phyloP scores from a whole-genome alignment of 2,888 invertebrate species.

The Electrophaes corylata region DNA sequence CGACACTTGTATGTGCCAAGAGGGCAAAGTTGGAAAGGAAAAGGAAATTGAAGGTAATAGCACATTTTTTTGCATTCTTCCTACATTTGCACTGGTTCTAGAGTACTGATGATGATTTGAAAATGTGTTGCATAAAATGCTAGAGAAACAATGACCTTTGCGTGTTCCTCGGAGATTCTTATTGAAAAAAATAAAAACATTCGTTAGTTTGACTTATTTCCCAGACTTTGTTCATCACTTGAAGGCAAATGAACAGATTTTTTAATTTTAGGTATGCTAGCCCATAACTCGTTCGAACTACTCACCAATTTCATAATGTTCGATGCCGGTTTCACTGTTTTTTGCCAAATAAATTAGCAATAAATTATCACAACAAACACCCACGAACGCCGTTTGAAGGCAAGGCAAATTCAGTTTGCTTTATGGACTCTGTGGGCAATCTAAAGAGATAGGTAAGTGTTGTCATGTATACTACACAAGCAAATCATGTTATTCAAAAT shows the following conservation, averaged over 20 bases:
- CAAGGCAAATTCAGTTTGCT: too few species aligned
- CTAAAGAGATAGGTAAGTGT: too few species aligned
- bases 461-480: too few species aligned
- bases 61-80: not conserved
- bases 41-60: conserved; percentile 29
- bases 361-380: conserved; percentile 74
- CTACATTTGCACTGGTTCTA: not conserved
- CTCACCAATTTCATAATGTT: conserved; percentile 65
- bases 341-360: conserved; percentile 52
- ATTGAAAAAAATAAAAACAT: not conserved
- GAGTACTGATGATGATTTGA: too few species aligned
- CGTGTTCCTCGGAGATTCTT: not conserved
- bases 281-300: conserved; percentile 1
- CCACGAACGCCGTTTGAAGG: conserved; percentile 53
- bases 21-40: conserved; percentile 43
- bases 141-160: conserved; percentile 1
- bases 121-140: not conserved
- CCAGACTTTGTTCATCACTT: not conserved
- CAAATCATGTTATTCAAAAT: too few species aligned
- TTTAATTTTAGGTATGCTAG: not conserved
- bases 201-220: conserved; percentile 6
- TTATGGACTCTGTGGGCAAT: too few species aligned
- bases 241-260: not conserved
- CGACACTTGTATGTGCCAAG: conserved; percentile 25
- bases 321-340: conserved; percentile 56